Conservation (phyloP, 2,797 vertebrate species). For the Cheirogaleus major region DNA sequence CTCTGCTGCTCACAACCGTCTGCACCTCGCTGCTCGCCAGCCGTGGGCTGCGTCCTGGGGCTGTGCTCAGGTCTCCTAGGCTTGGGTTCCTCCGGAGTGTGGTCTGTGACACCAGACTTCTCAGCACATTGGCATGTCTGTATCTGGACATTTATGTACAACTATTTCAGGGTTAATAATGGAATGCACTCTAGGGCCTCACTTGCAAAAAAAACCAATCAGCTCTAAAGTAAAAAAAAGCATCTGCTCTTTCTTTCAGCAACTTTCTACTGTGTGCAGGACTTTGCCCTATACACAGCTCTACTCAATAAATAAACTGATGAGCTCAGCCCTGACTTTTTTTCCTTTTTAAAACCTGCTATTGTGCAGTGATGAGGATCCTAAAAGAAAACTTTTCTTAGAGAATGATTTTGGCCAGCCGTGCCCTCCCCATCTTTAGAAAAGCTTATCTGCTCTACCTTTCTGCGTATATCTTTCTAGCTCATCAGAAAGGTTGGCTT, state of each 20-base stretch:
- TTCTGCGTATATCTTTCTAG: background rate
- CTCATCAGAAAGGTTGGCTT: slow-evolving; percentile 9
- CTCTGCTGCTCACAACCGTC: background rate
- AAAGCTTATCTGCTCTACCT: background rate
- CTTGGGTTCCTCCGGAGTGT: background rate
- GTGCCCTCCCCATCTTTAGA: background rate
- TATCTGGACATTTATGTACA: background rate
- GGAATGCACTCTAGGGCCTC: background rate
- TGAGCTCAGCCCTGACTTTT: background rate
- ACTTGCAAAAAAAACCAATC: background rate
- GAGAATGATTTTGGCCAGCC: background rate
- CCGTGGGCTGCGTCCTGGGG: background rate
- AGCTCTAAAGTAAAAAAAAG: background rate
- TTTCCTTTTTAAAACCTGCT: background rate
- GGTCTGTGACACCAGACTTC: background rate
- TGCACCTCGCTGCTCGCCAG: background rate
- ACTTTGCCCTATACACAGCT: background rate
- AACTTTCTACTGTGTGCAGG: background rate
- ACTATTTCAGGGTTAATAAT: background rate
- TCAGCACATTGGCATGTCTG: background rate
- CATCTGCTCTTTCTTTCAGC: background rate
- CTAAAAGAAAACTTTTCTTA: background rate
- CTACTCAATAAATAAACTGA: background rate
- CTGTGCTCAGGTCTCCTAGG: background rate
- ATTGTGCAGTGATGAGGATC: background rate